Base-by-base conservation (phyloP, 2,797 vertebrate species). In the Pelobates cultripes region DNA sequence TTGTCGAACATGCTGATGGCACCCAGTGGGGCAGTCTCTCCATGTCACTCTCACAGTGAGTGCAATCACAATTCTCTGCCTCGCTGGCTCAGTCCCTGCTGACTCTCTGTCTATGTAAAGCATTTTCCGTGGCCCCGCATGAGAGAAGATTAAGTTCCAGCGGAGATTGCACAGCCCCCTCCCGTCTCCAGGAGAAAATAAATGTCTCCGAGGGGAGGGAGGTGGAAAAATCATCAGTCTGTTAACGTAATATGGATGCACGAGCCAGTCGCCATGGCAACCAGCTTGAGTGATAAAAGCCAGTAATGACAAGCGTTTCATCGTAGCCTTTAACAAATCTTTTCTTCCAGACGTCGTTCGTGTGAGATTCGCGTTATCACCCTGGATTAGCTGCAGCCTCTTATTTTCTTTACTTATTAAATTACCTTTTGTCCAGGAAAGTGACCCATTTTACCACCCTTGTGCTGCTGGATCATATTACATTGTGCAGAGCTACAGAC, bases 301-400 rank as follows among this genome's bases (percentile, higher is more conserved):
- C 40, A 15, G 72, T 79, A 75, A 70, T 15, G 81, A 83, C 70
- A 78, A 82, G 81, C 80, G 13, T 76, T 73, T 73, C 70, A 73
- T 82, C 70, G 72, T 78, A 41, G 70, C 75, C 60, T 66, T 74
- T 60, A 61, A 70, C 66, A 66, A 66, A 70, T 75, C 45, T 53
- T 51, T 45, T 51, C 75, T 40, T 57, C n/a, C 69, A 47, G 43
- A 28, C 28, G 28, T 43, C 13, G 3, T 43, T 28, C 43, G 12
- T 8, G 43, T 43, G 42, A 57, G 64, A 57, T 55, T 45, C 28
- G 40, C 57, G 53, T 78, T 70, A 78, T 73, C 43, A 78, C 44
- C 14, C 41, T 4, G 55, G 67, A 70, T 81, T 69, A 79, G 60
- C 14, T 7, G 2, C n/a, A 64, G 61, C 61, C n/a, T 64, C 4